Evolutionary conservation across 2,797 vertebrate genomes (phyloP), one percentile per base, ranked within the genome.

Genomic region (Schizopygopsis pylzovi): DNA sequence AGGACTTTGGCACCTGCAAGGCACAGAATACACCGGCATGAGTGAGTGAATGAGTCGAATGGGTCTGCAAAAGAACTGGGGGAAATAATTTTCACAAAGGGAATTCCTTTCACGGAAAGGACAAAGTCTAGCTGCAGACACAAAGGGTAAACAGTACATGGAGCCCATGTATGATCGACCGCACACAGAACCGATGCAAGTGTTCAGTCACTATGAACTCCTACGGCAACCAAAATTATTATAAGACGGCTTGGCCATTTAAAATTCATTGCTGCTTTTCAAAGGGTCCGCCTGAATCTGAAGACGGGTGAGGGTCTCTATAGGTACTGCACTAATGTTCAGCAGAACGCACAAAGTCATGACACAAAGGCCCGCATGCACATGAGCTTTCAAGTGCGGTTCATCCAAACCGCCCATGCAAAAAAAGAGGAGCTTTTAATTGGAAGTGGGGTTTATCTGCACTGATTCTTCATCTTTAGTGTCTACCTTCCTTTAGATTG

Each of bases 101-200:
- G 88, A 89, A 92, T 95, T 96, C 97, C 97, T 98, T 99, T 98
- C 97, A 98, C 96, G 96, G 97, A 98, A 99, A 98, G 98, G 97
- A 96, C 91, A 92, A 94, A 76, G 61, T 85, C 78, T 59, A 85
- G 87, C 84, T 90, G 87, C 89, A 88, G 78, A 87, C 81, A 87
- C 47, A 82, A 47, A 81, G 63, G 72, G 56, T 70, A 54, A 85
- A 87, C 52, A 61, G 37, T 39, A 67, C 71, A 67, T 25, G 45
- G 70, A 81, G 82, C 71, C 43, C 59, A 85, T 22, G n/a, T 88
- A 70, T 71, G 63, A 79, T 56, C 15, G 20, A 25, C 41, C 25
- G 52, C 45, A 61, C 25, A 41, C 39, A 18, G 73, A 85, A 70
- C 49, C 4, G 41, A 45, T 33, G 18, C n/a, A 47, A 37, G 45